A percentile compares a stretch with the other conserved stretches of the same genome.
phyloP scores from a whole-genome alignment of 2,113 vertebrate species.

The Anser brachyrhynchus region DNA sequence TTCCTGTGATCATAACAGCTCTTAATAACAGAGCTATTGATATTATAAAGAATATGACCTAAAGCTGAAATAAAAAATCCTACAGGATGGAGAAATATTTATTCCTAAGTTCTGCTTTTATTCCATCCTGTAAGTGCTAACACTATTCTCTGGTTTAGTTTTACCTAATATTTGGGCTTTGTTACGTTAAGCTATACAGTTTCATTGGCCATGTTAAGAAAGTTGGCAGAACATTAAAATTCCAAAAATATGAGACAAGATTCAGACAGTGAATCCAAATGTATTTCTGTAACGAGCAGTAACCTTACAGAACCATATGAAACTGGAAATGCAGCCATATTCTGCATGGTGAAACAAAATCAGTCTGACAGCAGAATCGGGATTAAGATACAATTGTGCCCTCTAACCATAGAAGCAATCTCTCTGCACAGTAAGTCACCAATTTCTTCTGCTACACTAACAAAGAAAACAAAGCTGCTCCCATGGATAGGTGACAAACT shows the following conservation, averaged over 20 bases:
- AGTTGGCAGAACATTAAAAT: slow-evolving; percentile 23
- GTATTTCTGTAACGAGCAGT: background rate
- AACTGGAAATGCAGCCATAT: background rate
- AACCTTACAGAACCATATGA: slow-evolving; percentile 10
- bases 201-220: background rate
- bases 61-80: background rate
- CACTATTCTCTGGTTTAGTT: background rate
- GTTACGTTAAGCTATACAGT: background rate
- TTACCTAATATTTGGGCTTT: background rate
- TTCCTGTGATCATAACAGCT: background rate
- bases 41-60: background rate
- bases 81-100: background rate
- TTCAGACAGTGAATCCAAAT: background rate
- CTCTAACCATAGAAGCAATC: background rate
- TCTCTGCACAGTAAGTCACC: background rate
- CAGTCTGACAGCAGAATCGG: background rate
- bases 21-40: background rate
- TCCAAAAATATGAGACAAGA: slow-evolving; percentile 12
- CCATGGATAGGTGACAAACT: background rate
- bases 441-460: slow-evolving; percentile 1
- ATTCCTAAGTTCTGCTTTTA: background rate
- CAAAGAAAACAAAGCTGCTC: slow-evolving; percentile 20
- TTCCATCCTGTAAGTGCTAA: background rate
- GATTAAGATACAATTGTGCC: slow-evolving; percentile 14
- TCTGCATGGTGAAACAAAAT: background rate